phyloP scores from a whole-genome alignment of 2,888 invertebrate species.

The Trilocha varians region DNA sequence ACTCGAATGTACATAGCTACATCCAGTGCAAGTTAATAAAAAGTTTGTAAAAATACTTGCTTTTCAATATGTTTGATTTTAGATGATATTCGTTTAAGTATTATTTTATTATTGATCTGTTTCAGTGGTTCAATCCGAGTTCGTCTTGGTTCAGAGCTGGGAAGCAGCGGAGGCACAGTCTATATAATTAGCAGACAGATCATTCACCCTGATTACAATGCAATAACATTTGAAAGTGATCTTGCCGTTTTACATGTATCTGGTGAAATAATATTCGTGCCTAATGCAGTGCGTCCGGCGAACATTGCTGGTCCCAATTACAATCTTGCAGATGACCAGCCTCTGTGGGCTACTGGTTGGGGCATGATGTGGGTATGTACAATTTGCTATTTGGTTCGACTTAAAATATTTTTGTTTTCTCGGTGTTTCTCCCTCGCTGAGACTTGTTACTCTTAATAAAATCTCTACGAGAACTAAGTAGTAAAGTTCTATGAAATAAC shows the following conservation, averaged over 20 bases:
- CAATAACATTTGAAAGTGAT: slow-evolving; percentile 18
- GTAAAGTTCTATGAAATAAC: no score
- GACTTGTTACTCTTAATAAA: no score
- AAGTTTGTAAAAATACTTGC: no score
- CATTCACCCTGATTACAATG: slow-evolving; percentile 17
- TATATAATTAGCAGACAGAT: slow-evolving; percentile 13
- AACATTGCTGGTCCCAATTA: slow-evolving; percentile 30
- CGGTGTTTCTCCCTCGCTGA: no score
- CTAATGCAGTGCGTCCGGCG: slow-evolving; percentile 14
- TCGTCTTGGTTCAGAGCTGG: slow-evolving; percentile 23
- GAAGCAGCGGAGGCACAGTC: slow-evolving; percentile 23
- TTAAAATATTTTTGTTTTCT: no score
- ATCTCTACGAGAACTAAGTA: no score
- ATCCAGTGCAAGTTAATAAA: no score
- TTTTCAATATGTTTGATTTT: no score
- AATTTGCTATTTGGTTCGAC: no score
- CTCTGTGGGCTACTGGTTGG: slow-evolving; percentile 39
- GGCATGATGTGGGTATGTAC: slow-evolving; percentile 27
- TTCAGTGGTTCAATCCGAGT: slow-evolving; percentile 21
- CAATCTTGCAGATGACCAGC: slow-evolving; percentile 25
- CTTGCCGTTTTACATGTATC: slow-evolving; percentile 18
- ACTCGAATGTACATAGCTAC: no score
- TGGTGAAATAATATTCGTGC: not conserved
- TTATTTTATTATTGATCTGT: no score
- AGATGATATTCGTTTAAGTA: no score